Conservation (phyloP, 1,140 invertebrate genomes). For the Palaemon carinicauda region DNA sequence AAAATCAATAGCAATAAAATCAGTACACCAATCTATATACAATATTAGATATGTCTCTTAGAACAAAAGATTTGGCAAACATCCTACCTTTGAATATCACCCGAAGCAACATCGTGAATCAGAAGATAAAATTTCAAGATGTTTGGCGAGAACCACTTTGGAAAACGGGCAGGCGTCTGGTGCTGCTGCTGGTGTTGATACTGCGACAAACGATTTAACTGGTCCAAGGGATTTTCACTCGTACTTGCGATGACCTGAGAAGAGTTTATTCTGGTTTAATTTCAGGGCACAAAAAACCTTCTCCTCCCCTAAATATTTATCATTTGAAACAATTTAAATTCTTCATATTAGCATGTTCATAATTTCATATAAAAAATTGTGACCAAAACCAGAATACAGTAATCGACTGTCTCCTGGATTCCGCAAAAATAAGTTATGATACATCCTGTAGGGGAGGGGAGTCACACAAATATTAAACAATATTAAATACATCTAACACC, state of each 20-base stretch:
- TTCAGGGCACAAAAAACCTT: too few species aligned
- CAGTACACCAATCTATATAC: background rate
- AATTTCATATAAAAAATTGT: too few species aligned
- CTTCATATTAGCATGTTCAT: too few species aligned
- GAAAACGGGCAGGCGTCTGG: slow-evolving; percentile 77
- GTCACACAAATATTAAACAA: too few species aligned
- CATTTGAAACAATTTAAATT: too few species aligned
- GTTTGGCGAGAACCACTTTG: slow-evolving; percentile 89
- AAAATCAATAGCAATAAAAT: too few species aligned
- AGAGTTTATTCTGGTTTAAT: background rate
- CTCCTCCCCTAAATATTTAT: too few species aligned
- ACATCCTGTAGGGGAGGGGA: too few species aligned
- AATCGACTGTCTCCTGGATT: too few species aligned
- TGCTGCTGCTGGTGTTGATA: slow-evolving; percentile 80
- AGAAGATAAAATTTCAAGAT: slow-evolving; percentile 90
- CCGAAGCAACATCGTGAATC: slow-evolving; percentile 81
- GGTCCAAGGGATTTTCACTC: slow-evolving; percentile 52
- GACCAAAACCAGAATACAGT: too few species aligned
- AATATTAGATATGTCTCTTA: background rate
- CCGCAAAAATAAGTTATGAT: too few species aligned
- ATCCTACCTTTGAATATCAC: slow-evolving; percentile 72
- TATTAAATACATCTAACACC: too few species aligned
- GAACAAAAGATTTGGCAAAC: background rate
- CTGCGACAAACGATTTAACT: slow-evolving; percentile 52
- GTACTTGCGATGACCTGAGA: slow-evolving; percentile 37